phyloP scores from a whole-genome alignment of 92 coral and sea anemone genomes.

The Porites divaricata region DNA sequence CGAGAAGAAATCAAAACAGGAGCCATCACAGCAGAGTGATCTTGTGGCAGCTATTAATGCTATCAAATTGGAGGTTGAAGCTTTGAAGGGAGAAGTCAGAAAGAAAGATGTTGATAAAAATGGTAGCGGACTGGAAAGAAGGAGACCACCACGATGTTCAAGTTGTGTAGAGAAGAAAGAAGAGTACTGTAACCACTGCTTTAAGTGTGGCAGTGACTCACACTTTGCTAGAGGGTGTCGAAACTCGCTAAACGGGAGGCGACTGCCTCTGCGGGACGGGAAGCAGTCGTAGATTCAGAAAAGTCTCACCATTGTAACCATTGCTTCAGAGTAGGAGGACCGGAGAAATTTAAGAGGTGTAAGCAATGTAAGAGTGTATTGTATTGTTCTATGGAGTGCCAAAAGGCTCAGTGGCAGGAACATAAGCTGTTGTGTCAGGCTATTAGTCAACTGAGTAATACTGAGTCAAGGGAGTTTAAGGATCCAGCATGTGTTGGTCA shows the following conservation, averaged over 20 bases:
- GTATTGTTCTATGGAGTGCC: slow-evolving; percentile 68
- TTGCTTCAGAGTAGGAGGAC: slow-evolving; percentile 51
- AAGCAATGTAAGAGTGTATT: slow-evolving; percentile 66
- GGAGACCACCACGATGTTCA: slow-evolving; percentile 29
- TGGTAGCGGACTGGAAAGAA: slow-evolving; percentile 31
- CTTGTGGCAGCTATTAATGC: slow-evolving; percentile 52
- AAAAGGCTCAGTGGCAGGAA: slow-evolving; percentile 60
- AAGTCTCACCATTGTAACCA: slow-evolving; percentile 67
- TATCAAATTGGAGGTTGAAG: slow-evolving; percentile 49
- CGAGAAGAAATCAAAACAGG: neutral
- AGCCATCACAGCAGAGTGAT: slow-evolving; percentile 37
- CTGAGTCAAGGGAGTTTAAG: too few species aligned
- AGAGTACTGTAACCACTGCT: too few species aligned
- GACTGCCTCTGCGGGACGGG: slow-evolving; percentile 72
- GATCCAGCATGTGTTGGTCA: slow-evolving; percentile 66
- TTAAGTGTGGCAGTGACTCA: too few species aligned
- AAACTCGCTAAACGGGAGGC: slow-evolving; percentile 57
- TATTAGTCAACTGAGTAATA: too few species aligned
- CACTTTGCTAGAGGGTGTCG: slow-evolving; percentile 58
- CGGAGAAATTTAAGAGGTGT: slow-evolving; percentile 41
- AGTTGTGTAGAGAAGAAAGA: slow-evolving; percentile 39
- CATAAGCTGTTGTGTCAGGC: too few species aligned
- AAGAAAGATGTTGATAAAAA: slow-evolving; percentile 17
- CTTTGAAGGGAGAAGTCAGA: slow-evolving; percentile 44
- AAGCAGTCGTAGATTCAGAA: slow-evolving; percentile 51